These are phyloP conservation scores for Harpalus rubripes DNA, from an alignment of 2,888 invertebrate genomes.

Conservation along the genomic window DNA sequence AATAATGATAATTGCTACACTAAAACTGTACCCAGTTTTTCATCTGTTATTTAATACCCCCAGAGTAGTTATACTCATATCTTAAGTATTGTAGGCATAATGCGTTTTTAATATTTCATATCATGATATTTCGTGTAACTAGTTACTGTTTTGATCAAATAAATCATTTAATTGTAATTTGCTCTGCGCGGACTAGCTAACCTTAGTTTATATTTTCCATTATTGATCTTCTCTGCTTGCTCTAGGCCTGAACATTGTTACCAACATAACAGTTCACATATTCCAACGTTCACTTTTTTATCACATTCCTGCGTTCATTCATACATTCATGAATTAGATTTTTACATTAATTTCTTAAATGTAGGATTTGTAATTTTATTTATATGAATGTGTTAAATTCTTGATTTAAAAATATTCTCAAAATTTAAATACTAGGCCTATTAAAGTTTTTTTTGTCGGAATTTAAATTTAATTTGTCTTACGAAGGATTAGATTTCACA, in stretches of 20 bases:
- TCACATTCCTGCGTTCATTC: background rate
- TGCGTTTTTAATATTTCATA: slow-evolving; percentile 54
- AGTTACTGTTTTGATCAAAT: slow-evolving; percentile 22
- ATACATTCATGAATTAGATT: slow-evolving; percentile 21
- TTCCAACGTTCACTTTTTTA: slow-evolving; percentile 3
- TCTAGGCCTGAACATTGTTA: slow-evolving; percentile 4
- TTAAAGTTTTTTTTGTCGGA: slow-evolving; percentile 14
- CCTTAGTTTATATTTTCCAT: slow-evolving; percentile 27
- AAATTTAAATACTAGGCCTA: slow-evolving; percentile 3
- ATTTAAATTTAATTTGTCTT: slow-evolving; percentile 19
- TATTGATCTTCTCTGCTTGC: slow-evolving; percentile 23
- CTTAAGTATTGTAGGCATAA: slow-evolving; percentile 42
- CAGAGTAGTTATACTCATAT: slow-evolving; percentile 1
- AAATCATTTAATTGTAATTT: slow-evolving; percentile 47
- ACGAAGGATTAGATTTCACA: slow-evolving; percentile 5
- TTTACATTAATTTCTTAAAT: slow-evolving; percentile 29
- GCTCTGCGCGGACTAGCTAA: background rate
- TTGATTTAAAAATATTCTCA: slow-evolving; percentile 21
- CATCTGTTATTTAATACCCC: slow-evolving; percentile 44
- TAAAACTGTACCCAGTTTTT: slow-evolving; percentile 48
- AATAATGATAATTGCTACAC: slow-evolving; percentile 63
- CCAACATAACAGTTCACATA: slow-evolving; percentile 15
- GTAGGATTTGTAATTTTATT: slow-evolving; percentile 16
- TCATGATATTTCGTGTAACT: slow-evolving; percentile 18
- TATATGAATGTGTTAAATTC: background rate